phyloP scores from a whole-genome alignment of 1,140 invertebrate genomes.

The Ectropis grisescens region DNA sequence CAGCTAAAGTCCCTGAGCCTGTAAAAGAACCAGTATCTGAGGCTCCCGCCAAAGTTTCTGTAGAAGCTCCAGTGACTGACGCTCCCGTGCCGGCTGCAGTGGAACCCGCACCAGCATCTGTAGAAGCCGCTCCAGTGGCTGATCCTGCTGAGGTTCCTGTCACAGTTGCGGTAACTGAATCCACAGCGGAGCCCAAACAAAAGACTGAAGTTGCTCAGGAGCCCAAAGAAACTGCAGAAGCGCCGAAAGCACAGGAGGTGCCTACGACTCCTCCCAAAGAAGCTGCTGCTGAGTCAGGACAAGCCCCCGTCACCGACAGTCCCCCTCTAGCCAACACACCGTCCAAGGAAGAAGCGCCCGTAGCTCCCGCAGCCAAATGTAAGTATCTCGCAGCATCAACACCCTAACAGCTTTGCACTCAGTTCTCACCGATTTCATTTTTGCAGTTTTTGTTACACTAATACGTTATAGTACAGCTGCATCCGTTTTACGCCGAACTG shows the following conservation, averaged over 20 bases:
- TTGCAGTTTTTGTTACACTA: slow-evolving; percentile 65
- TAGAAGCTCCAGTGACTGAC: slow-evolving; percentile 5
- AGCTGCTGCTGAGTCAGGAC: too few relatives aligned
- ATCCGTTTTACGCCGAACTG: slow-evolving; percentile 34
- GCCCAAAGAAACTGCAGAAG: slow-evolving; percentile 5
- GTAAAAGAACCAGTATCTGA: slow-evolving; percentile 3
- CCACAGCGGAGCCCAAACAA: slow-evolving; percentile 13
- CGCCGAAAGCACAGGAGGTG: not conserved
- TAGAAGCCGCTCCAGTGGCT: slow-evolving; percentile 5
- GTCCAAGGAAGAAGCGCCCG: slow-evolving; percentile 42
- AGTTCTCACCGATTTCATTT: slow-evolving; percentile 54
- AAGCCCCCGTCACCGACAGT: slow-evolving; percentile 24
- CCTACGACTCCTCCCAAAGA: too few relatives aligned
- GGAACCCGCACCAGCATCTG: slow-evolving; percentile 5
- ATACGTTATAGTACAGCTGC: slow-evolving; percentile 41
- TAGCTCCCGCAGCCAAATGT: slow-evolving; percentile 50
- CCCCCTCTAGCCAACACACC: slow-evolving; percentile 53
- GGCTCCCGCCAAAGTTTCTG: slow-evolving; percentile 1
- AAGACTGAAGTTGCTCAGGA: slow-evolving; percentile 23
- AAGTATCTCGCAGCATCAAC: slow-evolving; percentile 31
- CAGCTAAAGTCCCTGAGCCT: slow-evolving; percentile 14
- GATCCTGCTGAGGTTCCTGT: too few relatives aligned
- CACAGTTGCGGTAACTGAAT: slow-evolving; percentile 12
- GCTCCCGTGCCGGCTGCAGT: slow-evolving; percentile 15
- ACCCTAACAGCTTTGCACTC: slow-evolving; percentile 57